Percentiles rank a stretch among this genome's conserved stretches.
phyloP scores from a whole-genome alignment of 2,888 invertebrate species.

The Tetramorium bicarinatum region DNA sequence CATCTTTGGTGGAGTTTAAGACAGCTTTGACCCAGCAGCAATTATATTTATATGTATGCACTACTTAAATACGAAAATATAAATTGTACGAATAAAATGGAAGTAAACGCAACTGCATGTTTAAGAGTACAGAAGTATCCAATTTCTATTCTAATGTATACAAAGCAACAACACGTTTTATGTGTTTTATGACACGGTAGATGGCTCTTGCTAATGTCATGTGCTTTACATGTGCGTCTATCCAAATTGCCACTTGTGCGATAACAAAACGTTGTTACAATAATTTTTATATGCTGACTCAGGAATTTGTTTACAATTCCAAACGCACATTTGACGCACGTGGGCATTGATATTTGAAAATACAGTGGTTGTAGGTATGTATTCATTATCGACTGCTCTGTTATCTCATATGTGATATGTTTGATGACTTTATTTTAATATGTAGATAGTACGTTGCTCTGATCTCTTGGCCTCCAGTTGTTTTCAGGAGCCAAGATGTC shows the following conservation, averaged over 20 bases:
- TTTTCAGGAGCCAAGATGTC: conserved; percentile 55
- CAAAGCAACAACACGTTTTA: not conserved
- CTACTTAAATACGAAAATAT: conserved; percentile 13
- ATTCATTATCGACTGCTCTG: conserved; percentile 20
- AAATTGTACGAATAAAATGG: conserved; percentile 6
- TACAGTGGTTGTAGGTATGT: conserved; percentile 17
- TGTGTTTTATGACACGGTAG: conserved; percentile 20
- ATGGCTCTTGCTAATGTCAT: conserved; percentile 58
- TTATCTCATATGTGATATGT: conserved; percentile 1
- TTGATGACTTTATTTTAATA: conserved; percentile 19
- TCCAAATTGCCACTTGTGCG: not conserved
- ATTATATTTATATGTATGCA: not conserved
- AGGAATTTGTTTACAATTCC: not conserved
- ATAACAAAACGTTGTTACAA: not conserved
- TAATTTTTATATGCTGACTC: not conserved
- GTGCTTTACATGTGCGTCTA: not conserved
- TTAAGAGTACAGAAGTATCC: not conserved
- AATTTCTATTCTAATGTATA: not conserved
- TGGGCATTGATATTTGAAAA: too few species aligned
- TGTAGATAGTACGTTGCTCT: not conserved
- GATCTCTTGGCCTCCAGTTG: not conserved
- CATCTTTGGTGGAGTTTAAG: conserved; percentile 60
- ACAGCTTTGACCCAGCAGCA: conserved; percentile 4
- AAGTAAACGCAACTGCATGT: conserved; percentile 34
- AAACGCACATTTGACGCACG: too few species aligned